Percentiles rank a stretch among this genome's conserved stretches.
Evolutionary conservation across 2,113 vertebrate genomes (phyloP).

Genomic region (Lophochroa leadbeateri): DNA sequence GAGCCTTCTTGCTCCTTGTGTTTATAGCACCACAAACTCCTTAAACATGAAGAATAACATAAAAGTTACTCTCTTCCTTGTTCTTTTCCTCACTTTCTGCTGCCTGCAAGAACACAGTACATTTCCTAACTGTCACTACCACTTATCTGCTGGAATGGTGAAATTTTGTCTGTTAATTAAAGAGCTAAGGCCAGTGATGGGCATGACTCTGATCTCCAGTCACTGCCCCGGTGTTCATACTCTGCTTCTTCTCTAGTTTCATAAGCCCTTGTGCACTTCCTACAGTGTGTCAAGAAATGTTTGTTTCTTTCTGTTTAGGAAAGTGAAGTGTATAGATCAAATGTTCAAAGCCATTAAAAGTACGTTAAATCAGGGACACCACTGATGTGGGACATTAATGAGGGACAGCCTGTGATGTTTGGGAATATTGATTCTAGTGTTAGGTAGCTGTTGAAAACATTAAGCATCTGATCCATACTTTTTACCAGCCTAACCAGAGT

Average conservation of each 20-base stretch:
- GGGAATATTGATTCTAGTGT: constrained; percentile 56
- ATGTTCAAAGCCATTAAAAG: constrained; percentile 56
- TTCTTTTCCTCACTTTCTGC: not conserved
- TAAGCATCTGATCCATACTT: constrained; percentile 63
- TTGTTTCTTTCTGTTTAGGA: constrained; percentile 46
- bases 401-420: constrained; percentile 17
- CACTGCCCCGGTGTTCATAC: not conserved
- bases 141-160: not conserved
- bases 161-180: constrained; percentile 5
- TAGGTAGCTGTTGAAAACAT: constrained; percentile 58
- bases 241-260: not conserved
- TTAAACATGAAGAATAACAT: not conserved
- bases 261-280: not conserved
- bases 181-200: not conserved
- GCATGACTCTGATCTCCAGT: not conserved
- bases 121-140: not conserved
- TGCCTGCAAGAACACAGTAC: not conserved
- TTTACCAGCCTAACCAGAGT: constrained; percentile 24
- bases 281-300: not conserved
- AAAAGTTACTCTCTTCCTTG: not conserved
- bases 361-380: constrained; percentile 51
- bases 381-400: constrained; percentile 47
- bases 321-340: constrained; percentile 62
- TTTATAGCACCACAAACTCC: not conserved
- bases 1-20: not conserved